phyloP scores from a whole-genome alignment of 2,797 vertebrate genomes.

The Coregonus sp. region DNA sequence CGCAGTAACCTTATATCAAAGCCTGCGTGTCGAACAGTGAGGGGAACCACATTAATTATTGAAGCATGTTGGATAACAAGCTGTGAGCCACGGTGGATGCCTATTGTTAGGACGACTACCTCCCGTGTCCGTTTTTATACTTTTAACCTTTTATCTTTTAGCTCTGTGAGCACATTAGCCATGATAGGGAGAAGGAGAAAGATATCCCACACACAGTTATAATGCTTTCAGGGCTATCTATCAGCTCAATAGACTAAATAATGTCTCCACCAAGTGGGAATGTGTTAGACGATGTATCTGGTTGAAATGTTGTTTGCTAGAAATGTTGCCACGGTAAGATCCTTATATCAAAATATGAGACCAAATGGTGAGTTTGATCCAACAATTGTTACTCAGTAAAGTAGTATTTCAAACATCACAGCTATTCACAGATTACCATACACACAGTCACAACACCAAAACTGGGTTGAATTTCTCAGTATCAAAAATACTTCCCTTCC shows the following conservation, averaged over 20 bases:
- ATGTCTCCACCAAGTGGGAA: constrained; percentile 50
- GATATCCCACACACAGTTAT: constrained; percentile 23
- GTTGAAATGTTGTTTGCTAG: not conserved
- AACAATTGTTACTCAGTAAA: not conserved
- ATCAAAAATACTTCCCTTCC: not conserved
- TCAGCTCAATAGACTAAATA: constrained; percentile 51
- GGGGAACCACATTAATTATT: constrained; percentile 78
- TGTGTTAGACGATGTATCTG: constrained; percentile 14
- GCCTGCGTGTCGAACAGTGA: constrained; percentile 71
- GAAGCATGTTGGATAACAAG: constrained; percentile 73
- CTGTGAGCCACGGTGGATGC: constrained; percentile 63
- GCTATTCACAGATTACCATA: constrained; percentile 5
- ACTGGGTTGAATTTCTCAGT: not conserved
- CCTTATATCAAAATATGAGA: not conserved
- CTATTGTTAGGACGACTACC: constrained; percentile 68
- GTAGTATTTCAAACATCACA: not conserved
- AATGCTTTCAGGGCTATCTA: constrained; percentile 55
- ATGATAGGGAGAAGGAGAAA: not conserved
- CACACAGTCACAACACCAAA: constrained; percentile 13
- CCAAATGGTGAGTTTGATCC: not conserved
- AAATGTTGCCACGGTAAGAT: not conserved
- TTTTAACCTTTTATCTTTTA: constrained; percentile 57
- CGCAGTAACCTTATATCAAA: constrained; percentile 80
- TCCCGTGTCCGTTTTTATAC: constrained; percentile 68
- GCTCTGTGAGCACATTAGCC: constrained; percentile 2